phyloP scores from a whole-genome alignment of 2,888 invertebrate species.

The Temnothorax ravouxi region DNA sequence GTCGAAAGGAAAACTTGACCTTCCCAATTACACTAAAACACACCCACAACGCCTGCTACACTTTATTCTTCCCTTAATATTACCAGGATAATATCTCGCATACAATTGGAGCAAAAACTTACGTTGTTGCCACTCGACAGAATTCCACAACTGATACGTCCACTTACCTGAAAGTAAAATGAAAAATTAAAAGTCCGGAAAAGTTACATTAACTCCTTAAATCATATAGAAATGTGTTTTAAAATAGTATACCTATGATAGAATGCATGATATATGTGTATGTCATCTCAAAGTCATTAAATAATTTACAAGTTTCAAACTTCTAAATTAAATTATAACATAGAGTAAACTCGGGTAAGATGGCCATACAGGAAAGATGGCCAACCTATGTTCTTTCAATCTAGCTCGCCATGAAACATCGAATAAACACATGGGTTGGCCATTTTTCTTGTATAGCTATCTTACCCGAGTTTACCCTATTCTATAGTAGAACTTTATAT shows the following conservation, averaged over 20 bases:
- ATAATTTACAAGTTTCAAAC: background rate
- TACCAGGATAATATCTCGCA: background rate
- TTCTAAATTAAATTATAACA: background rate
- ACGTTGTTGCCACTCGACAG: background rate
- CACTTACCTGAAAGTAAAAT: constrained; percentile 32
- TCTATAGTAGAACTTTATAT: no score
- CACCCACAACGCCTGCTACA: background rate
- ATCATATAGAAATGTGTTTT: background rate
- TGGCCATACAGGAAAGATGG: no score
- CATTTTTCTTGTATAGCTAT: no score
- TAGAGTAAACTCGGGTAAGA: no score
- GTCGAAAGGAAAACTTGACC: background rate
- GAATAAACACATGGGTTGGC: no score
- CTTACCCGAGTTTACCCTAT: no score
- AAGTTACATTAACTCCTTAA: background rate
- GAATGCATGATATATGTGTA: background rate
- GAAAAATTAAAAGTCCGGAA: background rate
- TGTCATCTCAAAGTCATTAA: background rate
- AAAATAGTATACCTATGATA: background rate
- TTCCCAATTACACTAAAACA: background rate
- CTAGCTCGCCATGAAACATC: no score
- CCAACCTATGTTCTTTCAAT: no score
- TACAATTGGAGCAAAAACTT: background rate
- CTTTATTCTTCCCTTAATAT: background rate
- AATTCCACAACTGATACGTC: background rate